Percentiles rank a stretch among this genome's conserved stretches.
Conservation (phyloP, 2,888 invertebrate genomes). For the Brachyptera putata region DNA sequence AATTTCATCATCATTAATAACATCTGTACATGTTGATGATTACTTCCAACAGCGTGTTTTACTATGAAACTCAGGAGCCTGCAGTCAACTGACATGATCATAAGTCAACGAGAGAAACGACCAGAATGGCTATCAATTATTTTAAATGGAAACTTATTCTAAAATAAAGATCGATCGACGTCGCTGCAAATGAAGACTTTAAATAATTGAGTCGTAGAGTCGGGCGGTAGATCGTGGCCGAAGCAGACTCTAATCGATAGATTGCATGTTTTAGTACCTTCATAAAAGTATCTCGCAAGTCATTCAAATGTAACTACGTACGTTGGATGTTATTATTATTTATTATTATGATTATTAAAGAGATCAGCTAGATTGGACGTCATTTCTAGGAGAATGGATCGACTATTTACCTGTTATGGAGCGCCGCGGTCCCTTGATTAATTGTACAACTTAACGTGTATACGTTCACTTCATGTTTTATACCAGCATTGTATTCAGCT, state of each 20-base stretch:
- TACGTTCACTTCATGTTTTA: neutral
- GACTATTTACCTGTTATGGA: neutral
- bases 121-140: neutral
- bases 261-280: slow-evolving; percentile 22
- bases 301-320: too few relatives aligned
- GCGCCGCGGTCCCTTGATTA: neutral
- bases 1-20: too few relatives aligned
- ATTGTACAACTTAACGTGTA: neutral
- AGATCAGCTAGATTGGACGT: slow-evolving; percentile 11
- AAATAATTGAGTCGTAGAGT: slow-evolving; percentile 44
- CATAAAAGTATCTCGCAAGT: slow-evolving; percentile 17
- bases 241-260: slow-evolving; percentile 44
- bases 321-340: too few relatives aligned
- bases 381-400: slow-evolving; percentile 10
- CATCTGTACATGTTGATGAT: too few relatives aligned
- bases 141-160: neutral
- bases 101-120: slow-evolving; percentile 12
- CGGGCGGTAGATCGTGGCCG: slow-evolving; percentile 40
- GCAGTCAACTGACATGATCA: slow-evolving; percentile 3
- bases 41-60: too few relatives aligned
- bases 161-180: neutral
- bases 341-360: neutral
- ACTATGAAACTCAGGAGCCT: too few relatives aligned
- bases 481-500: neutral
- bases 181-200: slow-evolving; percentile 43